These are phyloP conservation scores for Strigamia crassipes DNA, from an alignment of 2,888 invertebrate genomes.

Conservation along the genomic window DNA sequence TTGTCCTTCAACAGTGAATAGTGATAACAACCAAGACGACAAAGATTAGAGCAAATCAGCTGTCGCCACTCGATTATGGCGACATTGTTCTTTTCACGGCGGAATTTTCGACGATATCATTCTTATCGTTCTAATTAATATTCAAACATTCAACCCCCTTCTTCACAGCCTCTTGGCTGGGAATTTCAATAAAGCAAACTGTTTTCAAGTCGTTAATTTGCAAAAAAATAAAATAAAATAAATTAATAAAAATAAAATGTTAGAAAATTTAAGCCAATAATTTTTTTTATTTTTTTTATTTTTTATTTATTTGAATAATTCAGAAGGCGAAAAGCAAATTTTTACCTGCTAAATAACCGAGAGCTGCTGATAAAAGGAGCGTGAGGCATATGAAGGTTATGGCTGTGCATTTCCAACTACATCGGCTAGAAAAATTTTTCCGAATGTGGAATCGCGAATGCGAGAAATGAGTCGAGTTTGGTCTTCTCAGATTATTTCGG, in stretches of 20 bases:
- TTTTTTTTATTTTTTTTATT: no score
- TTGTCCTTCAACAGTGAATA: not conserved
- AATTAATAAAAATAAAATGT: no score
- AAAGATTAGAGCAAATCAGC: slow-evolving; percentile 15
- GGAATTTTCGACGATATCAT: slow-evolving; percentile 2
- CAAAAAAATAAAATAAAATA: not conserved
- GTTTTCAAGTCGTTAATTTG: not conserved
- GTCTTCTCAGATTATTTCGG: slow-evolving; percentile 54
- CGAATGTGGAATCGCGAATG: slow-evolving; percentile 93
- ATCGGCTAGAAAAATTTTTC: slow-evolving; percentile 89
- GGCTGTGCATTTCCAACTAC: slow-evolving; percentile 96
- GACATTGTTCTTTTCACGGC: not conserved
- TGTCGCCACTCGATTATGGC: slow-evolving; percentile 29
- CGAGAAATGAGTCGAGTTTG: slow-evolving; percentile 79
- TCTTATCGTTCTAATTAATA: slow-evolving; percentile 40
- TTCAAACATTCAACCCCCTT: slow-evolving; percentile 34
- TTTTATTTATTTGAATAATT: not conserved
- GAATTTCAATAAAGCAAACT: not conserved
- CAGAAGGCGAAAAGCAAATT: not conserved
- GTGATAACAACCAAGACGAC: not conserved
- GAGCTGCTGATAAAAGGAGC: slow-evolving; percentile 87
- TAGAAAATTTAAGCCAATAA: no score
- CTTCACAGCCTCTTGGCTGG: not conserved
- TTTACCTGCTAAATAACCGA: slow-evolving; percentile 94
- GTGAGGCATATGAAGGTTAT: slow-evolving; percentile 89